These are phyloP conservation scores for Smutsia temminckii DNA, from an alignment of 2,797 vertebrate genomes.

Conservation along the genomic window DNA sequence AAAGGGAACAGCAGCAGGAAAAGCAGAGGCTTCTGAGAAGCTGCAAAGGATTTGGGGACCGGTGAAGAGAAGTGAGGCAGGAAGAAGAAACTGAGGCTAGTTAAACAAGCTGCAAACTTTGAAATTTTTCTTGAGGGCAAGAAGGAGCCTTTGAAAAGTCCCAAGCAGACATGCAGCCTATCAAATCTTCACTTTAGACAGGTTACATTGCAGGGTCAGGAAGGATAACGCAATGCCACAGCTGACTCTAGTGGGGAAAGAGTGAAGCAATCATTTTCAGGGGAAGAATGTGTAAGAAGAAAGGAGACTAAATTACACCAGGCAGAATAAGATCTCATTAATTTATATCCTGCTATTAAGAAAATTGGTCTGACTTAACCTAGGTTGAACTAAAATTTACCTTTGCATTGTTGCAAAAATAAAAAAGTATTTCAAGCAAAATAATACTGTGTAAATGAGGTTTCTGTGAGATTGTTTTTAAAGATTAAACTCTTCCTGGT, in stretches of 20 bases:
- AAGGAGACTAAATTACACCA: not conserved
- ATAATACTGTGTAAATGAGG: not conserved
- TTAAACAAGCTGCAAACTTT: not conserved
- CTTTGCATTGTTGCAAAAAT: conserved; percentile 5
- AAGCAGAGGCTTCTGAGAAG: not conserved
- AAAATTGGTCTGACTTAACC: not conserved
- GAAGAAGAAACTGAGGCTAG: not conserved
- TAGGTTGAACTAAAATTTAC: conserved; percentile 24
- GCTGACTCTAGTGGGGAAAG: not conserved
- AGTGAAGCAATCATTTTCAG: not conserved
- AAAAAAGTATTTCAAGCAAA: not conserved
- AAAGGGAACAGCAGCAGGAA: fast-evolving
- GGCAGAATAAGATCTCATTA: conserved; percentile 19
- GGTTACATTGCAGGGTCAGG: not conserved
- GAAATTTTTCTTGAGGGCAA: not conserved
- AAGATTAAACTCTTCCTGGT: not conserved
- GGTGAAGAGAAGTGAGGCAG: not conserved
- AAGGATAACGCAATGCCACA: not conserved
- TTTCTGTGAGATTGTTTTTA: not conserved
- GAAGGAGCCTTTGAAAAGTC: not conserved
- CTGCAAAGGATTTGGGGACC: not conserved
- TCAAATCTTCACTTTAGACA: not conserved
- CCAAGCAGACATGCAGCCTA: not conserved
- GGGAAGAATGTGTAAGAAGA: not conserved
- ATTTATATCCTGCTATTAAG: not conserved